These are phyloP conservation scores for Cybosia mesomella DNA, from an alignment of 2,888 invertebrate species.

Conservation along the genomic window DNA sequence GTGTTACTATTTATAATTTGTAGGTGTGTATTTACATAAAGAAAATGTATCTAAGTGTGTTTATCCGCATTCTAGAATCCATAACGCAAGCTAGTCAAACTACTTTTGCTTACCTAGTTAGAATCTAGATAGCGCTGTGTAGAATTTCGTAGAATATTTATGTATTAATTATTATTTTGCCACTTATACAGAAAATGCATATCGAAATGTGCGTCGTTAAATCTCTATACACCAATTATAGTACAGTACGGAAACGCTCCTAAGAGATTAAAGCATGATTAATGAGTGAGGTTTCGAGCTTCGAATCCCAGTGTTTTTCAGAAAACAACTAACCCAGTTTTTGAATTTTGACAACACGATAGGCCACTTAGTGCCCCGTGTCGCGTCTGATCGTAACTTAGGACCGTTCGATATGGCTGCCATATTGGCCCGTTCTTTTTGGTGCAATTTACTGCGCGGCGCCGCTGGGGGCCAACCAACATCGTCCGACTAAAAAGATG, in stretches of 20 bases:
- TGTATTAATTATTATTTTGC: too few species aligned
- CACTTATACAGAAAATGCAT: neutral
- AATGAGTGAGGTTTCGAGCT: slow-evolving; percentile 65
- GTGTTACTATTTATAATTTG: too few species aligned
- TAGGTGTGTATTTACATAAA: too few species aligned
- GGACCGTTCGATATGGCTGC: slow-evolving; percentile 78
- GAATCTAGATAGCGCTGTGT: too few species aligned
- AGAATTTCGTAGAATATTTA: too few species aligned
- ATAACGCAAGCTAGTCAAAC: too few species aligned
- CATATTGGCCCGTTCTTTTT: slow-evolving; percentile 81
- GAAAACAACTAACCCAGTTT: slow-evolving; percentile 70
- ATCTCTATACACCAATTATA: slow-evolving; percentile 23
- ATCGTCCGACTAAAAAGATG: slow-evolving; percentile 73
- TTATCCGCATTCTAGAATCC: too few species aligned
- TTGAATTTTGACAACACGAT: slow-evolving; percentile 82
- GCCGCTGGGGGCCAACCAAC: slow-evolving; percentile 73
- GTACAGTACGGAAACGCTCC: slow-evolving; percentile 55
- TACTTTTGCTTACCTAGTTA: too few species aligned
- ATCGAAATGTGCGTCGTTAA: neutral
- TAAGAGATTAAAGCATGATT: slow-evolving; percentile 77
- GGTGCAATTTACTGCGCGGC: slow-evolving; percentile 80
- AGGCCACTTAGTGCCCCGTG: slow-evolving; percentile 83
- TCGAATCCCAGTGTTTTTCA: slow-evolving; percentile 67
- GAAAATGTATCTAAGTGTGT: too few species aligned
- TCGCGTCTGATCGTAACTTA: slow-evolving; percentile 80